phyloP scores from a whole-genome alignment of 2,797 vertebrate species.

The Dromococcyx pavoninus region DNA sequence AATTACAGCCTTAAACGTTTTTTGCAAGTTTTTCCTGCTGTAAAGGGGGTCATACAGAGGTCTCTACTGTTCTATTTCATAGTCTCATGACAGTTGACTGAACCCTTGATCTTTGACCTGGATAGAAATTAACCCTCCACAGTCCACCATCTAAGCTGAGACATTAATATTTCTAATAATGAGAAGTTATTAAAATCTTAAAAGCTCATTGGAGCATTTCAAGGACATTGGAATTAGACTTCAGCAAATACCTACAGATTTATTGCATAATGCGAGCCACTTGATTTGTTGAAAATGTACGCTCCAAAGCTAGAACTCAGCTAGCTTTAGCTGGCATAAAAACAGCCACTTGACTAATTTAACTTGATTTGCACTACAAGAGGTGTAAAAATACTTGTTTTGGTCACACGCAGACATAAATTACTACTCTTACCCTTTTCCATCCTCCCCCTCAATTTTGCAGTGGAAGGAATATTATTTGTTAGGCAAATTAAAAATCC shows the following conservation, averaged over 20 bases:
- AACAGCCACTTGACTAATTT: slow-evolving; percentile 27
- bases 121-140: slow-evolving; percentile 80
- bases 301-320: neutral
- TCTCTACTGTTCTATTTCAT: slow-evolving; percentile 36
- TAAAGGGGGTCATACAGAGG: slow-evolving; percentile 29
- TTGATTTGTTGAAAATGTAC: slow-evolving; percentile 49
- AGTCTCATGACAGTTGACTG: slow-evolving; percentile 79
- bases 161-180: slow-evolving; percentile 72
- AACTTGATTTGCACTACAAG: neutral
- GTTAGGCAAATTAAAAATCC: neutral
- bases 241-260: slow-evolving; percentile 58
- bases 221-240: slow-evolving; percentile 63
- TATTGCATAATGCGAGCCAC: slow-evolving; percentile 53
- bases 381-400: neutral
- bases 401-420: neutral
- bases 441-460: neutral
- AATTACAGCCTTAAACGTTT: slow-evolving; percentile 3
- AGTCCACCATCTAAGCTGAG: slow-evolving; percentile 71
- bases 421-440: neutral
- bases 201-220: slow-evolving; percentile 67
- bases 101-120: slow-evolving; percentile 83
- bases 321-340: slow-evolving; percentile 9
- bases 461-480: neutral
- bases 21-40: slow-evolving; percentile 36
- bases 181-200: slow-evolving; percentile 49